Evolutionary conservation across 2,113 vertebrate genomes (phyloP).

Genomic region (Dermatemys mawii): DNA sequence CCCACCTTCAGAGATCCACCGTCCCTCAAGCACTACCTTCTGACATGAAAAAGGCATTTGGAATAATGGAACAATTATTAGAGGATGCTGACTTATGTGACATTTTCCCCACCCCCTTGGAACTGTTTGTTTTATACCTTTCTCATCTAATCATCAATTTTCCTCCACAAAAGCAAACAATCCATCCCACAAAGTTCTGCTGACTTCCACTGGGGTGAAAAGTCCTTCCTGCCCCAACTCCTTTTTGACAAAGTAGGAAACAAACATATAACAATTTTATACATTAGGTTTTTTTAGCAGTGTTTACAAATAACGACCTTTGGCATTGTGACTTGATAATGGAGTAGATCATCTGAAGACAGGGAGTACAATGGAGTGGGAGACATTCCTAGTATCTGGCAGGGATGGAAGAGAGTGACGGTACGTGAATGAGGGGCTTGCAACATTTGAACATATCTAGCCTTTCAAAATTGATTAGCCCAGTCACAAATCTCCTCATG

Average conservation of each 20-base stretch:
- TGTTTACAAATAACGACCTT: background rate
- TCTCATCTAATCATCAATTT: conserved; percentile 28
- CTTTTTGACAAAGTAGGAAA: background rate
- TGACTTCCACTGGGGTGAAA: background rate
- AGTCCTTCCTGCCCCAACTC: background rate
- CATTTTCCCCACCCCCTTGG: background rate
- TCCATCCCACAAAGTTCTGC: background rate
- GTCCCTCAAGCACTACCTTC: background rate
- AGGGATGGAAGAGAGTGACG: background rate
- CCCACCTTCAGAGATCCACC: background rate
- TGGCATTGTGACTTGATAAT: background rate
- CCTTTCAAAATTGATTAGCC: background rate
- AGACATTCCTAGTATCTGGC: background rate
- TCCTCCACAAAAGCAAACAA: background rate
- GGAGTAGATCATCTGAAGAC: background rate
- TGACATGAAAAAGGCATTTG: background rate
- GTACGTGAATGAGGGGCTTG: background rate
- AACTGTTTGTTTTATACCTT: conserved; percentile 18
- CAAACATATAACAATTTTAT: background rate
- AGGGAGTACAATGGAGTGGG: background rate
- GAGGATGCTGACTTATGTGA: background rate
- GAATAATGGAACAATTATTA: background rate
- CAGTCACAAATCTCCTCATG: background rate
- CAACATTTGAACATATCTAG: background rate
- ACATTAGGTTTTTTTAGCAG: background rate